A percentile compares a stretch with the other conserved stretches of the same genome.
phyloP scores from a whole-genome alignment of 2,113 vertebrate species.

The Atlantisia rogersi region DNA sequence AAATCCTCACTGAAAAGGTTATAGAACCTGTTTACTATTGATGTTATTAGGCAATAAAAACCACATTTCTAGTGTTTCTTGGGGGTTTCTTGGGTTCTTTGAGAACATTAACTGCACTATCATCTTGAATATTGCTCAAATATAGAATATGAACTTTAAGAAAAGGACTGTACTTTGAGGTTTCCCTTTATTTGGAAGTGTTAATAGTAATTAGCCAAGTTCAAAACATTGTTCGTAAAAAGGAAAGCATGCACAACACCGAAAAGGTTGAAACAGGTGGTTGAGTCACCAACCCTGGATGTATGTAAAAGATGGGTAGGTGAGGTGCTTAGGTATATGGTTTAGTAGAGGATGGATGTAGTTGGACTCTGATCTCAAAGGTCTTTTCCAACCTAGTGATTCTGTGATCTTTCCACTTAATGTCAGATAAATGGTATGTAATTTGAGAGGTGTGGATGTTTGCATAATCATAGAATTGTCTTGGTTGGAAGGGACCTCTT shows the following conservation, averaged over 20 bases:
- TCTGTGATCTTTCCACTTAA: background rate
- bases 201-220: background rate
- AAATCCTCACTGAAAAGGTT: too few relatives aligned
- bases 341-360: too few relatives aligned
- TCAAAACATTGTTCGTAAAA: background rate
- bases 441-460: background rate
- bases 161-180: background rate
- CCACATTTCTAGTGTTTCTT: background rate
- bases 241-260: background rate
- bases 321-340: too few relatives aligned
- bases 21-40: background rate
- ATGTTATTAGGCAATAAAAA: background rate
- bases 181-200: background rate
- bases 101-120: background rate
- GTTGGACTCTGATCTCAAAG: too few relatives aligned
- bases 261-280: too few relatives aligned
- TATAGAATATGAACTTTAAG: background rate
- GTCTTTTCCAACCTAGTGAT: too few relatives aligned
- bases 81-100: background rate
- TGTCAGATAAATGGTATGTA: background rate
- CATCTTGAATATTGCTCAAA: background rate
- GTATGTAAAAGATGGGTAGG: too few relatives aligned
- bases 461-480: too few relatives aligned
- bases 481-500: too few relatives aligned
- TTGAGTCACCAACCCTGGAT: too few relatives aligned